A percentile compares a stretch with the other conserved stretches of the same genome.
Evolutionary conservation across 2,888 invertebrate species (phyloP).

Genomic region (Glyphotaelius pellucidus): DNA sequence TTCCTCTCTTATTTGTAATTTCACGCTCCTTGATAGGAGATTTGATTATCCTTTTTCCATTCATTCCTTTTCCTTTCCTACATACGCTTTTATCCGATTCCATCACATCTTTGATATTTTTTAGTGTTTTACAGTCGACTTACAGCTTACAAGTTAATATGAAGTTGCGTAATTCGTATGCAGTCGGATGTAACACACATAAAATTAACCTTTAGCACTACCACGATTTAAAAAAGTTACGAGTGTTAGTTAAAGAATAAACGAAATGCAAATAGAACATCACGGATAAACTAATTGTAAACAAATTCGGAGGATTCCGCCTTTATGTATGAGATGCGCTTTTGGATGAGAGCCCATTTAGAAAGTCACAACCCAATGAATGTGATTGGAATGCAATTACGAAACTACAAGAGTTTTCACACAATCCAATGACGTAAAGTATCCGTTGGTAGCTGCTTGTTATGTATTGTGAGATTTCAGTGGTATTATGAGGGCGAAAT

Average conservation of each 20-base stretch:
- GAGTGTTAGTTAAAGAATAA: background rate
- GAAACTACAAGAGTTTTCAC: background rate
- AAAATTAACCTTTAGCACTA: too few relatives aligned
- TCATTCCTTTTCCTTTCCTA: too few relatives aligned
- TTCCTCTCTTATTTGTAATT: too few relatives aligned
- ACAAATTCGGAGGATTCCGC: background rate
- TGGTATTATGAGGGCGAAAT: background rate
- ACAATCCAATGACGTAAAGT: background rate
- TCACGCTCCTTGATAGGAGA: too few relatives aligned
- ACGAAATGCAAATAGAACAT: background rate
- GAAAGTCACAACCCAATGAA: background rate
- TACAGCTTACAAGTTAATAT: too few relatives aligned
- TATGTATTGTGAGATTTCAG: background rate
- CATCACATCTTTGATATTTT: too few relatives aligned
- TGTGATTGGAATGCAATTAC: slow-evolving; percentile 2
- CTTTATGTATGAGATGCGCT: background rate
- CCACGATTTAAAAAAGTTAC: too few relatives aligned
- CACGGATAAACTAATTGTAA: background rate
- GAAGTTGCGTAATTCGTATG: too few relatives aligned
- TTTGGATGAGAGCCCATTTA: slow-evolving; percentile 2
- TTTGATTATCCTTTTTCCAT: too few relatives aligned
- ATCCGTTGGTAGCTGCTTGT: background rate
- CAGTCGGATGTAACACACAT: too few relatives aligned
- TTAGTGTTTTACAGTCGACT: too few relatives aligned
- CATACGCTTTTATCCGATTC: too few relatives aligned